Evolutionary conservation across 2,888 invertebrate genomes (phyloP).

Genomic region (Sipha maydis): DNA sequence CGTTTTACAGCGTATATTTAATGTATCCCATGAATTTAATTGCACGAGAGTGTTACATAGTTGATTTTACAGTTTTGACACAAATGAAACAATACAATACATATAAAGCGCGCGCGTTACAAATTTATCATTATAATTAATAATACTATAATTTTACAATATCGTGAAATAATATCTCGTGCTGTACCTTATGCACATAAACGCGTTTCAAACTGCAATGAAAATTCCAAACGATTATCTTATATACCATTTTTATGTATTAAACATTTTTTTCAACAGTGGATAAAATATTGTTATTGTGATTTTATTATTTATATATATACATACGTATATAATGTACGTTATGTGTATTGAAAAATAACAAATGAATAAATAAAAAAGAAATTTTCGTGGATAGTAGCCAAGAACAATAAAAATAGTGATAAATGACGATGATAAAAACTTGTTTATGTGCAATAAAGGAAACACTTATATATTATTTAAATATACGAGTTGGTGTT

Average conservation of each 20-base stretch:
- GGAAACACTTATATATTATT: conserved; percentile 12
- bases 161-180: too few relatives aligned
- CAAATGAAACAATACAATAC: too few relatives aligned
- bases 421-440: conserved; percentile 25
- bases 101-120: too few relatives aligned
- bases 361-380: neutral
- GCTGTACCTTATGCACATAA: too few relatives aligned
- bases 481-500: neutral
- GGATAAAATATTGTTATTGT: too few relatives aligned
- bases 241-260: too few relatives aligned
- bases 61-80: neutral
- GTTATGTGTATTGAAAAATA: neutral
- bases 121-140: too few relatives aligned
- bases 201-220: too few relatives aligned
- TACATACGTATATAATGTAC: neutral
- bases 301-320: too few relatives aligned
- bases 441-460: conserved; percentile 31
- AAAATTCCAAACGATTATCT: too few relatives aligned
- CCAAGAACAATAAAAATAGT: conserved; percentile 34
- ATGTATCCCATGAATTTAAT: neutral
- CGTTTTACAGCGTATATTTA: neutral
- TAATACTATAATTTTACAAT: too few relatives aligned
- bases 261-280: too few relatives aligned
- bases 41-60: neutral
- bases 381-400: neutral